Conservation (phyloP, 2,888 invertebrate species). For the Melitaea athalia region DNA sequence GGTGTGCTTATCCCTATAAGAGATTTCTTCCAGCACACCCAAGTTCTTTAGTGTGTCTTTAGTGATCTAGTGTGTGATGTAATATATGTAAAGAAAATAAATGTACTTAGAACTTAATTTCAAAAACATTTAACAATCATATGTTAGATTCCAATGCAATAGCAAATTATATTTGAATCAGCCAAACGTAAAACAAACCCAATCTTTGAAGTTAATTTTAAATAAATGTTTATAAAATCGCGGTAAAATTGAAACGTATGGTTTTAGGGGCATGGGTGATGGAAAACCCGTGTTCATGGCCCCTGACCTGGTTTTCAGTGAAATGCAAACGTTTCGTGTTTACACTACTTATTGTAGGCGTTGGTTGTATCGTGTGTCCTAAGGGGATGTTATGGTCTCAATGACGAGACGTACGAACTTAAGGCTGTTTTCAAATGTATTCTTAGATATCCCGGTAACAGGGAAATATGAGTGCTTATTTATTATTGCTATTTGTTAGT, state of each 20-base stretch:
- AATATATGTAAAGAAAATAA: too few species aligned
- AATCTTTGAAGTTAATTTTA: constrained; percentile 8
- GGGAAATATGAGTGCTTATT: neutral
- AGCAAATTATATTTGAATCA: too few species aligned
- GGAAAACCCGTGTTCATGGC: constrained; percentile 40
- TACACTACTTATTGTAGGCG: constrained; percentile 32
- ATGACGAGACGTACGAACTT: neutral
- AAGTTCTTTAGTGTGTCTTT: too few species aligned
- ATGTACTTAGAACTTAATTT: too few species aligned
- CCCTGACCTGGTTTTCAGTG: constrained; percentile 34
- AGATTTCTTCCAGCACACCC: too few species aligned
- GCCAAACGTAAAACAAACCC: neutral
- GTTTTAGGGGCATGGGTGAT: constrained; percentile 38
- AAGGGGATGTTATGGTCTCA: constrained; percentile 13
- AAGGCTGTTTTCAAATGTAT: neutral
- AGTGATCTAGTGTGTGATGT: too few species aligned
- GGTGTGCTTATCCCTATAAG: too few species aligned
- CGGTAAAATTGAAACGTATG: constrained; percentile 32
- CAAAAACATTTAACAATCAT: too few species aligned
- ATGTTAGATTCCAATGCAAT: too few species aligned
- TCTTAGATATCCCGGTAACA: neutral
- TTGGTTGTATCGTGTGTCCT: constrained; percentile 22
- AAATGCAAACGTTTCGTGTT: constrained; percentile 32
- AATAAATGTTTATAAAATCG: constrained; percentile 35
- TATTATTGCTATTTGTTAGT: neutral